Conservation (phyloP, 2,797 vertebrate genomes). For the Nannoperca australis region DNA sequence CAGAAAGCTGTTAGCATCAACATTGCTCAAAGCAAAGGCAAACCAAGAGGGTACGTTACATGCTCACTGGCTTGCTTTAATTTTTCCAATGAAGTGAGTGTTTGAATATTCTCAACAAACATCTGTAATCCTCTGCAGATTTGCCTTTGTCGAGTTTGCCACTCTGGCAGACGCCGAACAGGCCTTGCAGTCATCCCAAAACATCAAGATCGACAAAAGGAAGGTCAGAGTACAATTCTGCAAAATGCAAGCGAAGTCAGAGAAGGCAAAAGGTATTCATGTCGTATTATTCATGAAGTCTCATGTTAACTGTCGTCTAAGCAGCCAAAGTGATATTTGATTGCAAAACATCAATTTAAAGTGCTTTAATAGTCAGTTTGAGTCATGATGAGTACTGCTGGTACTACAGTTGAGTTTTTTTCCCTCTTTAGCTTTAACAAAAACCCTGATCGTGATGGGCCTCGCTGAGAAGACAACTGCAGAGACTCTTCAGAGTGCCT, state of each 20-base stretch:
- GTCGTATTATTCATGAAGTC: background rate
- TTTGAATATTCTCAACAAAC: background rate
- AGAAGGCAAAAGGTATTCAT: conserved; percentile 63
- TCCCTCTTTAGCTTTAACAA: conserved; percentile 81
- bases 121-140: conserved; percentile 76
- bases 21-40: conserved; percentile 86
- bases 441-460: conserved; percentile 91
- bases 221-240: conserved; percentile 84
- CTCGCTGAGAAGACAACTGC: conserved; percentile 91
- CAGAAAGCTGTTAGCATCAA: conserved; percentile 88
- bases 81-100: background rate
- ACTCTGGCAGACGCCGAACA: conserved; percentile 88
- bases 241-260: conserved; percentile 25
- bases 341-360: background rate
- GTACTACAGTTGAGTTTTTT: background rate
- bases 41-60: conserved; percentile 84
- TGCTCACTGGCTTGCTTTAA: background rate
- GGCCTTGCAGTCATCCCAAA: conserved; percentile 86
- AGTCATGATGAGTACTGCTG: background rate
- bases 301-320: background rate
- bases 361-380: background rate
- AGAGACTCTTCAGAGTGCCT: conserved; percentile 88
- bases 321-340: background rate
- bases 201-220: conserved; percentile 86
- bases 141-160: conserved; percentile 90